Evolutionary conservation across 2,797 vertebrate species (phyloP).

Genomic region (Micrastur ruficollis): DNA sequence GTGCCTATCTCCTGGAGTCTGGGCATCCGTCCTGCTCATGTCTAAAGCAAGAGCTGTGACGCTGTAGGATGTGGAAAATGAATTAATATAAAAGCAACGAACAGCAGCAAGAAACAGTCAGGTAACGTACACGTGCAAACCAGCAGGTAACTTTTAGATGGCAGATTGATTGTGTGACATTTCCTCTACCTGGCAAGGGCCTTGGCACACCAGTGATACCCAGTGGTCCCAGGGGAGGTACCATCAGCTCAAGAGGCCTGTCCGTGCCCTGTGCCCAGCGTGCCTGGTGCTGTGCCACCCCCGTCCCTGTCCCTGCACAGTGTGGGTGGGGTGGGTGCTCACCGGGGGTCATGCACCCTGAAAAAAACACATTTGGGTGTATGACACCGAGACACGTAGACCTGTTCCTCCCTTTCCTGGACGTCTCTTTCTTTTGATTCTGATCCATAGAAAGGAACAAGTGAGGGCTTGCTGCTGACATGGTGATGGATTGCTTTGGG

Average conservation of each 20-base stretch:
- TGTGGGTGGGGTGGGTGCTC: fast-evolving
- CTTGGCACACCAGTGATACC: not conserved
- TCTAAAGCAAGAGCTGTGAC: not conserved
- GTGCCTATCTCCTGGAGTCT: not conserved
- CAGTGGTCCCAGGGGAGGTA: not conserved
- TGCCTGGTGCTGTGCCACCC: not conserved
- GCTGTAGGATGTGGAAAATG: not conserved
- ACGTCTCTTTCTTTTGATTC: not conserved
- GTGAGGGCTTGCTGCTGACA: conserved; percentile 20
- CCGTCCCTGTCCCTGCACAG: too few relatives aligned
- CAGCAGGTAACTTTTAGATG: not conserved
- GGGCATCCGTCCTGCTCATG: not conserved
- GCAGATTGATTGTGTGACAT: fast-evolving
- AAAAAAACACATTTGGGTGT: not conserved
- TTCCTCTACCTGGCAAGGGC: not conserved
- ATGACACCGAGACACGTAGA: not conserved
- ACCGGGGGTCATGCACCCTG: not conserved
- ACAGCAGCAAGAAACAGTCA: not conserved
- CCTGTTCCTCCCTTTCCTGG: not conserved
- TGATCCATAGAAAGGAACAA: not conserved
- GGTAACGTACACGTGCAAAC: not conserved
- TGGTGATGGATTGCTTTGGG: not conserved
- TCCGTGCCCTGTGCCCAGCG: not conserved
- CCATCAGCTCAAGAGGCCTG: not conserved
- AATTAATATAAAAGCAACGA: not conserved